Percentiles rank a stretch among this genome's conserved stretches.
Evolutionary conservation across 1,140 invertebrate species (phyloP).

Genomic region (Luehdorfia chinensis): DNA sequence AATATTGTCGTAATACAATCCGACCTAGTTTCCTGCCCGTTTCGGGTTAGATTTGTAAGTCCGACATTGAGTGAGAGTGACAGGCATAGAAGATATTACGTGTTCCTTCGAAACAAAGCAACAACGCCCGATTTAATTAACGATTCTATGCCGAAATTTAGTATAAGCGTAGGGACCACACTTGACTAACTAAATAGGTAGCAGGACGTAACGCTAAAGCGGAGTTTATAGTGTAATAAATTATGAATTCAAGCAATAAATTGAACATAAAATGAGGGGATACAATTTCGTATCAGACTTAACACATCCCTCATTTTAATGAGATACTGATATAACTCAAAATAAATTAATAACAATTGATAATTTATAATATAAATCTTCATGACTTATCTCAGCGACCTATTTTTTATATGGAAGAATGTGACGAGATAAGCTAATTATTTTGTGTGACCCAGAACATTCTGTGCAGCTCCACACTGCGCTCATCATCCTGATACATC

Average conservation of each 20-base stretch:
- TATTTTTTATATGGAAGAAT: no score
- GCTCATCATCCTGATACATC: no score
- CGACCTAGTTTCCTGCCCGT: slow-evolving; percentile 2
- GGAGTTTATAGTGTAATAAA: slow-evolving; percentile 33
- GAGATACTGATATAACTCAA: no score
- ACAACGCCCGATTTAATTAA: background rate
- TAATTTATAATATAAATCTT: no score
- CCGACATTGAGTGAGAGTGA: background rate
- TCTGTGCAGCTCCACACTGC: no score
- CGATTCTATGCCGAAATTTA: background rate
- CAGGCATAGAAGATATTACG: background rate
- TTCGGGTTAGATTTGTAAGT: background rate
- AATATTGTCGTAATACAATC: slow-evolving; percentile 1
- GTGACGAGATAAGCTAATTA: no score
- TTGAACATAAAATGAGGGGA: slow-evolving; percentile 21
- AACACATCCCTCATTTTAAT: no score
- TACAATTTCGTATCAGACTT: no score
- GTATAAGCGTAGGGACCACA: background rate
- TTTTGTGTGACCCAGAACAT: no score
- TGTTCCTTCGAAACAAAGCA: background rate
- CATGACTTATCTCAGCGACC: no score
- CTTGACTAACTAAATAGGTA: slow-evolving; percentile 14
- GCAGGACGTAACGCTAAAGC: slow-evolving; percentile 33
- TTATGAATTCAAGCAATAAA: slow-evolving; percentile 40
- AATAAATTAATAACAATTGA: no score